These are phyloP conservation scores for Staurois parvus DNA, from an alignment of 2,797 vertebrate genomes.

Conservation along the genomic window DNA sequence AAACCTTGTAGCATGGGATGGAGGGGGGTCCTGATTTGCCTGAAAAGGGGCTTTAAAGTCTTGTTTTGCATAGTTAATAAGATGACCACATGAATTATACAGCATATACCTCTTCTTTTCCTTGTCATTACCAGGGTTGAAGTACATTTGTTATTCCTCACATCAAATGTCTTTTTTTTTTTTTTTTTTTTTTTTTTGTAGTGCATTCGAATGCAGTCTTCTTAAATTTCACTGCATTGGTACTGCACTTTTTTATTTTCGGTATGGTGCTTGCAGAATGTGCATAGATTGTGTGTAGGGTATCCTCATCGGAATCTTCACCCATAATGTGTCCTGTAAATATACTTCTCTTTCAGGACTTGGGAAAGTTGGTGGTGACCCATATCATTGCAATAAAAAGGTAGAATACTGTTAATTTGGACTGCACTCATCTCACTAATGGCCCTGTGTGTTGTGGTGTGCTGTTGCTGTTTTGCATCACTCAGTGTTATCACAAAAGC, in stretches of 20 bases:
- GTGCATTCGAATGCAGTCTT: not conserved
- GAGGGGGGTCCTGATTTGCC: no score
- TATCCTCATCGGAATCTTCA: not conserved
- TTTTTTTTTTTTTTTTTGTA: no score
- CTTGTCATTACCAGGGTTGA: no score
- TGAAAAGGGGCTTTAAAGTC: no score
- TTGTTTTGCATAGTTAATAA: no score
- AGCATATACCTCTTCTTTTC: no score
- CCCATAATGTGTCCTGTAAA: conserved; percentile 42
- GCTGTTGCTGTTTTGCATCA: conserved; percentile 50
- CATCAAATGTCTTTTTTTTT: not conserved
- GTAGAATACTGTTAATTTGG: conserved; percentile 36
- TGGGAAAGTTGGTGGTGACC: conserved; percentile 56
- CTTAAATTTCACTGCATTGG: not conserved
- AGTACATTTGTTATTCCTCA: not conserved
- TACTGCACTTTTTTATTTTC: not conserved
- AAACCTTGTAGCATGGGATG: no score
- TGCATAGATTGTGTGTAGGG: not conserved
- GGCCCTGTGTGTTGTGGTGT: conserved; percentile 49
- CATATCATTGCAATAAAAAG: conserved; percentile 46
- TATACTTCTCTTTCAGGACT: conserved; percentile 57
- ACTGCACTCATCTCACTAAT: conserved; percentile 59
- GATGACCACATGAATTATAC: no score
- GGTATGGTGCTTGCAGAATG: conserved; percentile 6
- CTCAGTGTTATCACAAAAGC: conserved; percentile 25